These are phyloP conservation scores for Caranx melampygus DNA, from an alignment of 2,113 vertebrate genomes.

Conservation along the genomic window DNA sequence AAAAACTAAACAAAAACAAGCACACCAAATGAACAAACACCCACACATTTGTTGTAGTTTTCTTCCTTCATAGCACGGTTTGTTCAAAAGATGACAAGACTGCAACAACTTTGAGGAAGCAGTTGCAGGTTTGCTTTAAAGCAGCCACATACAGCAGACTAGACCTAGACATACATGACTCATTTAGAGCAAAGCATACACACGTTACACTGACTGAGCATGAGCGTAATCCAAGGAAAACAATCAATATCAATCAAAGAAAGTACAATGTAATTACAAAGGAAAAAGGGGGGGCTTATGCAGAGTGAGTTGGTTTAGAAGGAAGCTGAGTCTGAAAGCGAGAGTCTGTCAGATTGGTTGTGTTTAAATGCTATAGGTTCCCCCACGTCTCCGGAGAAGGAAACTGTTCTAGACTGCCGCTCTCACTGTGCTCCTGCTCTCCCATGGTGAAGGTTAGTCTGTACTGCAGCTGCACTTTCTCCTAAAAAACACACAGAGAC, in stretches of 20 bases:
- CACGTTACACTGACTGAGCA: constrained; percentile 46
- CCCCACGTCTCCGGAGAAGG: constrained; percentile 94
- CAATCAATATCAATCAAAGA: constrained; percentile 31
- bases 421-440: constrained; percentile 91
- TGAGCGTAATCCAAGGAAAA: constrained; percentile 34
- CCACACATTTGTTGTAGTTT: constrained; percentile 28
- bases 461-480: constrained; percentile 96
- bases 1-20: background rate
- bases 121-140: constrained; percentile 43
- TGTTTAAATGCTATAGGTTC: constrained; percentile 89
- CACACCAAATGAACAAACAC: constrained; percentile 24
- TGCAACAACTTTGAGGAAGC: background rate
- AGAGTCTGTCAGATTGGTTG: constrained; percentile 68
- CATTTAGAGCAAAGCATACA: constrained; percentile 57
- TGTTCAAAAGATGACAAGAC: constrained; percentile 4
- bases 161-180: constrained; percentile 46
- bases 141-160: constrained; percentile 59
- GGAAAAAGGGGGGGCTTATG: constrained; percentile 9
- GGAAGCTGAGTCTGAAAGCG: constrained; percentile 46
- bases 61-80: constrained; percentile 8
- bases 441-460: constrained; percentile 93
- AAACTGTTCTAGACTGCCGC: constrained; percentile 94
- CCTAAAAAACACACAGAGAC: constrained; percentile 80
- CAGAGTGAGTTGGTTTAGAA: constrained; percentile 18
- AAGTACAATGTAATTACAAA: constrained; percentile 43